Conservation (phyloP, 2,797 vertebrate species). For the Thalassophryne amazonica region DNA sequence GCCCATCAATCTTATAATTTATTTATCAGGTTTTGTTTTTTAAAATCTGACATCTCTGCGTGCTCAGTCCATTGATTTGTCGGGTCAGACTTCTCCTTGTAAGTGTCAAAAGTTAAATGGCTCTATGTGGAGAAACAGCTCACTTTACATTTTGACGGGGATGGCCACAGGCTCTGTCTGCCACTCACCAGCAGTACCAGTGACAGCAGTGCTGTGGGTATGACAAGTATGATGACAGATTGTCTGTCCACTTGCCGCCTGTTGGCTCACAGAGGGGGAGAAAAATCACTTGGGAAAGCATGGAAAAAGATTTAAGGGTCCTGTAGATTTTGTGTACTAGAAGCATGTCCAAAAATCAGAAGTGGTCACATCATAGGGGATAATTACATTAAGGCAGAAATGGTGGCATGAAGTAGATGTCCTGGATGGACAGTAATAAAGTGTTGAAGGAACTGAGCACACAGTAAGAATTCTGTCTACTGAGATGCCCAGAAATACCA, state of each 20-base stretch:
- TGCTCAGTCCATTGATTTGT: constrained; percentile 12
- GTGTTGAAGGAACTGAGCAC: constrained; percentile 38
- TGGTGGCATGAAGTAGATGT: constrained; percentile 28
- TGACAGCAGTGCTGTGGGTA: constrained; percentile 28
- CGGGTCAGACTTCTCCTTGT: constrained; percentile 12
- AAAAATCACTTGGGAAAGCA: constrained; percentile 10
- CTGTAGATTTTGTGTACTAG: constrained; percentile 7
- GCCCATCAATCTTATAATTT: constrained; percentile 3
- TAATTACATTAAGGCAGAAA: constrained; percentile 23
- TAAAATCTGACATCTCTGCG: not conserved
- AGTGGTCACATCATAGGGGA: constrained; percentile 5
- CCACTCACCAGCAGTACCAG: constrained; percentile 22
- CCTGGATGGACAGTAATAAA: constrained; percentile 20
- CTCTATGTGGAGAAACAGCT: constrained; percentile 19
- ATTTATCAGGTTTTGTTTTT: not conserved
- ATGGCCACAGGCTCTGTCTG: constrained; percentile 11
- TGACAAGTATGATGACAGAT: constrained; percentile 46
- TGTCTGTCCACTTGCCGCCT: constrained; percentile 40
- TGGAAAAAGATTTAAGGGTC: constrained; percentile 32
- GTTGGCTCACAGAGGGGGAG: constrained; percentile 22
- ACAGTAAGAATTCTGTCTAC: constrained; percentile 52
- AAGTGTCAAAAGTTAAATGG: constrained; percentile 15
- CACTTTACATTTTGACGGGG: constrained; percentile 12
- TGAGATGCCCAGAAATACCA: constrained; percentile 75
- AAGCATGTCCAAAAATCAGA: constrained; percentile 2